Conservation (phyloP, 2,888 invertebrate species). For the Eupithecia exiguata region DNA sequence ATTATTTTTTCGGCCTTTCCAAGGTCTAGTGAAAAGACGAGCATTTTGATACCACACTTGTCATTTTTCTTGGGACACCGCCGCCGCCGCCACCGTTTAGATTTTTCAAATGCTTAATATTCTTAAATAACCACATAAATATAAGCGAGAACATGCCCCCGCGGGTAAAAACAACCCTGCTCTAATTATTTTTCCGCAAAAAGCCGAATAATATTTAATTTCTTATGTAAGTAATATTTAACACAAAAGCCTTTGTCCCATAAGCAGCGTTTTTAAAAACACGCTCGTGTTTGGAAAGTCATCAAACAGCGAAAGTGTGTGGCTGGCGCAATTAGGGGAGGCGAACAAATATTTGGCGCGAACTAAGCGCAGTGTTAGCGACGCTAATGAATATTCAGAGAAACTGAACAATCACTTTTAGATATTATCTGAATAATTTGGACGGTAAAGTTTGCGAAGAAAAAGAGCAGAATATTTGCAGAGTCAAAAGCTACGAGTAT, state of each 20-base stretch:
- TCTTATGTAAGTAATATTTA: not conserved
- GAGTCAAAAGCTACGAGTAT: not conserved
- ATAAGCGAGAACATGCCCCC: not conserved
- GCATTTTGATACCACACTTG: not conserved
- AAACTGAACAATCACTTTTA: slow-evolving; percentile 11
- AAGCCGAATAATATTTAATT: not conserved
- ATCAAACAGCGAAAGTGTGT: slow-evolving; percentile 37
- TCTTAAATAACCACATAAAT: not conserved
- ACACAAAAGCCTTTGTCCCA: slow-evolving; percentile 18
- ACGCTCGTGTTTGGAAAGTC: slow-evolving; percentile 31
- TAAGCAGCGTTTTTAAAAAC: slow-evolving; percentile 18
- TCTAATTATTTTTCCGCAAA: not conserved
- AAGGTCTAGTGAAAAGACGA: not conserved
- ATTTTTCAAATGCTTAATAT: not conserved
- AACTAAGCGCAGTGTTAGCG: slow-evolving; percentile 25
- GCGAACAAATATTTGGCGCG: slow-evolving; percentile 26
- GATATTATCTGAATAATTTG: slow-evolving; percentile 17
- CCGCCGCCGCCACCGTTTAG: too few species aligned
- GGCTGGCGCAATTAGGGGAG: slow-evolving; percentile 19
- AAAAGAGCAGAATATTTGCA: slow-evolving; percentile 1
- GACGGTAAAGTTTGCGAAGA: slow-evolving; percentile 10
- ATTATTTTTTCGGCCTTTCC: not conserved
- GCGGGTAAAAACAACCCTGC: not conserved
- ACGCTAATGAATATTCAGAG: slow-evolving; percentile 33
- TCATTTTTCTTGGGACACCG: not conserved